phyloP scores from a whole-genome alignment of 2,888 invertebrate genomes.

The Nipponacmea schrenckii region DNA sequence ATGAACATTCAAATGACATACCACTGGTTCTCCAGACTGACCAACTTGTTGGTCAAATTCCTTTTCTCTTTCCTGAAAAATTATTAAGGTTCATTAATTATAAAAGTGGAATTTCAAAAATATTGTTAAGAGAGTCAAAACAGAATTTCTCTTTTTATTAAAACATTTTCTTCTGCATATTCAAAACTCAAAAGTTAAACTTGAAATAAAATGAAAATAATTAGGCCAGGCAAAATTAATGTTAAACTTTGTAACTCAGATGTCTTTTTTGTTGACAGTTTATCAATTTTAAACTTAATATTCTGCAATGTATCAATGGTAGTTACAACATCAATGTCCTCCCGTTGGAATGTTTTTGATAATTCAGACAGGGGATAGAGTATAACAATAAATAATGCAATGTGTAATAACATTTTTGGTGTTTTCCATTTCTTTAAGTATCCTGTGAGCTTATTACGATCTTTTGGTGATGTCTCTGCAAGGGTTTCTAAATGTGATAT shows the following conservation, averaged over 20 bases:
- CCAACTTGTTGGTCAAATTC: constrained; percentile 73
- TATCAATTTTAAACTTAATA: too few relatives aligned
- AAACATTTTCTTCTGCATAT: too few relatives aligned
- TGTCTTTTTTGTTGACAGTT: too few relatives aligned
- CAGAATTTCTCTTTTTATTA: too few relatives aligned
- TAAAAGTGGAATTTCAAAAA: background rate
- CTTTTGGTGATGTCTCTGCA: background rate
- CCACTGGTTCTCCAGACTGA: constrained; percentile 67
- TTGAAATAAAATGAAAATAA: too few relatives aligned
- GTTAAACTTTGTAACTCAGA: too few relatives aligned
- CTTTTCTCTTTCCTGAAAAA: constrained; percentile 77
- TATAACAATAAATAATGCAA: background rate
- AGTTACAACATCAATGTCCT: background rate
- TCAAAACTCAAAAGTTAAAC: too few relatives aligned
- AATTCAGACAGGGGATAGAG: background rate
- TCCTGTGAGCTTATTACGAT: background rate
- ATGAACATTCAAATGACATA: constrained; percentile 37
- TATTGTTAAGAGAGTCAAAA: too few relatives aligned
- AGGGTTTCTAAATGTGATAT: background rate
- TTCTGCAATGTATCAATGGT: too few relatives aligned
- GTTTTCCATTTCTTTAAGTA: background rate
- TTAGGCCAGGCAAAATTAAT: too few relatives aligned
- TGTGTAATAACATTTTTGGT: background rate
- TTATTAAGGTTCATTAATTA: background rate
- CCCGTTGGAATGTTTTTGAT: background rate